Conservation (phyloP, 2,797 vertebrate genomes). For the Sebastiscus albofasciatus region DNA sequence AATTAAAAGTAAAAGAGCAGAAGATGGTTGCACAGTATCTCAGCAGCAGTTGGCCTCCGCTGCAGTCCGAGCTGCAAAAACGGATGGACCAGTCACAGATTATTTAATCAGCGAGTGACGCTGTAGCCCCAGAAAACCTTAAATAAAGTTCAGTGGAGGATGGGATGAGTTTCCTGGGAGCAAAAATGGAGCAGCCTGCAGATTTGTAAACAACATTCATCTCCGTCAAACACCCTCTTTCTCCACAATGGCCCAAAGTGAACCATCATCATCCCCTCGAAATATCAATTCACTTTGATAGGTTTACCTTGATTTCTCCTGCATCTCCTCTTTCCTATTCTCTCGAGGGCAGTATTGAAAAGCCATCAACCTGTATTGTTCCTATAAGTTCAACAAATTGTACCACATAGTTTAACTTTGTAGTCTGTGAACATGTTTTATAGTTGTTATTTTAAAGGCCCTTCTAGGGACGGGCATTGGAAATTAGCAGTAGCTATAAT, state of each 20-base stretch:
- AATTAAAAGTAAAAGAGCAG: neutral
- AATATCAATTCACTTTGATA: constrained; percentile 5
- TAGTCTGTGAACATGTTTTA: neutral
- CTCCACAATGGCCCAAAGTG: neutral
- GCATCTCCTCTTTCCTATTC: constrained; percentile 3
- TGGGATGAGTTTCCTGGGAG: constrained; percentile 9
- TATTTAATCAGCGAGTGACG: constrained; percentile 2
- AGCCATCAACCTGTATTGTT: neutral
- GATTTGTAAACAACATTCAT: constrained; percentile 38
- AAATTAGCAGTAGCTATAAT: neutral
- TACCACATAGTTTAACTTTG: neutral
- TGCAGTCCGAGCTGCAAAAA: neutral
- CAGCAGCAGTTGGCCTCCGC: neutral
- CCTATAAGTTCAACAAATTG: neutral
- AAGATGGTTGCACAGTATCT: neutral
- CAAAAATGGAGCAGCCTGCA: neutral
- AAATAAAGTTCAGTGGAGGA: constrained; percentile 26
- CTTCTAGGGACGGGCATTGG: neutral
- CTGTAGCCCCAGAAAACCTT: neutral
- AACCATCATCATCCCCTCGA: neutral
- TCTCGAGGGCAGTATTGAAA: neutral
- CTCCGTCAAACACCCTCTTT: constrained; percentile 7
- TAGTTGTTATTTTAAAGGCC: neutral
- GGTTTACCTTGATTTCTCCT: constrained; percentile 4
- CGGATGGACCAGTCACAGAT: neutral